Evolutionary conservation across 2,888 invertebrate species (phyloP).

Genomic region (Aelia acuminata): DNA sequence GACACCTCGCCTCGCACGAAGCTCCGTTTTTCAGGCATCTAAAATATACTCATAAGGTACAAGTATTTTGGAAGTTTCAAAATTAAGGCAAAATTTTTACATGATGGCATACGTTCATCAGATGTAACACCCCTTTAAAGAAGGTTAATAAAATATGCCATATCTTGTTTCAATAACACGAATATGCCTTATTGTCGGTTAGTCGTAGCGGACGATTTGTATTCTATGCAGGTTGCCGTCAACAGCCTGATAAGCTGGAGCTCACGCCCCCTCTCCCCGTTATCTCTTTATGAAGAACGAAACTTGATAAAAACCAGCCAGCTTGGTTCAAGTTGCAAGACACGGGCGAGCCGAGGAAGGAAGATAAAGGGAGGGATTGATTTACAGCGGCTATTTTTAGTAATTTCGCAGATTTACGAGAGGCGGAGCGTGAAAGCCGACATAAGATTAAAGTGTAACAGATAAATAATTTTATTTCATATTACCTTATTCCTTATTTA

Average conservation of each 20-base stretch:
- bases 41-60: slow-evolving; percentile 64
- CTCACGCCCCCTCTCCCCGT: not conserved
- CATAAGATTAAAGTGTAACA: not conserved
- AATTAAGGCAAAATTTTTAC: too few relatives aligned
- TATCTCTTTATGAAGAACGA: not conserved
- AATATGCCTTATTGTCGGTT: not conserved
- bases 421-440: not conserved
- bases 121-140: too few relatives aligned
- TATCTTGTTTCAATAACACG: too few relatives aligned
- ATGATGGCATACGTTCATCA: too few relatives aligned
- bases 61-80: too few relatives aligned
- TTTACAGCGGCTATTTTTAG: slow-evolving; percentile 23
- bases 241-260: not conserved
- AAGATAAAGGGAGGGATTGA: slow-evolving; percentile 29
- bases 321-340: not conserved
- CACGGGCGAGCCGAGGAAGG: not conserved
- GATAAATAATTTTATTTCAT: not conserved
- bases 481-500: not conserved
- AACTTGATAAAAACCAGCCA: not conserved
- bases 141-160: too few relatives aligned
- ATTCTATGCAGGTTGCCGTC: not conserved
- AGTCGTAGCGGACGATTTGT: not conserved
- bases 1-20: slow-evolving; percentile 72
- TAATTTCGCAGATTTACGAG: slow-evolving; percentile 18
- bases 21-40: slow-evolving; percentile 72